phyloP scores from a whole-genome alignment of 2,113 vertebrate species.

The Podocnemis expansa region DNA sequence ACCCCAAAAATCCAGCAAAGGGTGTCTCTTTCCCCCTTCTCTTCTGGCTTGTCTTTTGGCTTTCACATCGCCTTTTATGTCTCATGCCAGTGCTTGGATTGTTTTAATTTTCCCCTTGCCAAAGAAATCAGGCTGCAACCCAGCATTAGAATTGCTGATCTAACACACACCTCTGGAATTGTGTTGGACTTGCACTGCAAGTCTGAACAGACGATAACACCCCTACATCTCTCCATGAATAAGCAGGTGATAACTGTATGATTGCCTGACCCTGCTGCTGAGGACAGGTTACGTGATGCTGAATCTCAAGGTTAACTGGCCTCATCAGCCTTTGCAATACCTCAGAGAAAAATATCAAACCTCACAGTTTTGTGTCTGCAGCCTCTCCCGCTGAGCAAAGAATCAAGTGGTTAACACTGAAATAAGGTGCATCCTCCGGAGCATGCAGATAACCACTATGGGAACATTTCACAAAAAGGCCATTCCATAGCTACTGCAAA shows the following conservation, averaged over 20 bases:
- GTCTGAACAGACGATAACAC: background rate
- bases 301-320: background rate
- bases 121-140: fast-evolving
- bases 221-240: fast-evolving
- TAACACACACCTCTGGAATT: background rate
- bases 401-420: no score
- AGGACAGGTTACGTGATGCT: background rate
- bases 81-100: background rate
- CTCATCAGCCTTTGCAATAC: background rate
- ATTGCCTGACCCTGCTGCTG: background rate
- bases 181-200: background rate
- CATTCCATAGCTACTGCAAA: no score
- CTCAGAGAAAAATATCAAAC: background rate
- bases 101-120: constrained; percentile 18
- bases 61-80: background rate
- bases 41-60: background rate
- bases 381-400: no score
- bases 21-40: background rate
- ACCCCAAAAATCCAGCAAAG: background rate
- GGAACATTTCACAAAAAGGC: no score
- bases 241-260: fast-evolving
- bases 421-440: no score
- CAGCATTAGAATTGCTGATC: background rate
- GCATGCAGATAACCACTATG: no score
- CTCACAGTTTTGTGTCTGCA: no score